These are phyloP conservation scores for Zaprionus kolodkinae DNA, from an alignment of 1,140 invertebrate genomes.

Conservation along the genomic window DNA sequence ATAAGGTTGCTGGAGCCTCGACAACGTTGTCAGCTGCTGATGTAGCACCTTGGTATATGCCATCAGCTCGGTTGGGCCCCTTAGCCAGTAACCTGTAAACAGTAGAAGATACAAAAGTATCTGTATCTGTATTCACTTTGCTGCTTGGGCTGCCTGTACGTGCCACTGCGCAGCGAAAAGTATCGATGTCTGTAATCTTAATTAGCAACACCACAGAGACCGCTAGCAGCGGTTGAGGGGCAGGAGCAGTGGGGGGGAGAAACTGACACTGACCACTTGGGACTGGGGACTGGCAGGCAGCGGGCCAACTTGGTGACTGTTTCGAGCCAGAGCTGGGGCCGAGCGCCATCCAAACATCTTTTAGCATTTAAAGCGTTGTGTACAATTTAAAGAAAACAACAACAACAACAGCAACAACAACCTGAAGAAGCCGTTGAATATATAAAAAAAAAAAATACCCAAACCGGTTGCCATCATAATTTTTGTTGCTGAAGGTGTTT, in stretches of 20 bases:
- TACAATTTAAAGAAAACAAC: constrained; percentile 43
- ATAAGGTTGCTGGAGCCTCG: constrained; percentile 57
- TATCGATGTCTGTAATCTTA: constrained; percentile 82
- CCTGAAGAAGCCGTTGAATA: constrained; percentile 45
- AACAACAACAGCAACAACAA: constrained; percentile 27
- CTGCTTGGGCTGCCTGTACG: constrained; percentile 44
- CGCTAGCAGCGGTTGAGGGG: constrained; percentile 1
- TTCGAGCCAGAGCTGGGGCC: constrained; percentile 4
- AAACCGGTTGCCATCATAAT: constrained; percentile 71
- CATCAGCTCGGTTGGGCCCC: constrained; percentile 23
- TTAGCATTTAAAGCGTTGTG: constrained; percentile 74
- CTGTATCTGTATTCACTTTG: constrained; percentile 39
- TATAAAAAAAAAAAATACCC: constrained; percentile 26
- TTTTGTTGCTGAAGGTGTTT: constrained; percentile 69
- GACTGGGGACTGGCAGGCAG: not conserved
- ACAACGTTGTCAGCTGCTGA: constrained; percentile 67
- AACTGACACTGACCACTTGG: not conserved
- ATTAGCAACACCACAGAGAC: constrained; percentile 75
- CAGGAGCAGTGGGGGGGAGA: constrained; percentile 5
- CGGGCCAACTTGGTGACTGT: constrained; percentile 6
- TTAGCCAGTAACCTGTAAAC: not conserved
- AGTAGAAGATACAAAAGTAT: constrained; percentile 2
- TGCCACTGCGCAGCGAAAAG: constrained; percentile 76
- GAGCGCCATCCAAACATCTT: constrained; percentile 67
- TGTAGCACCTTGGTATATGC: constrained; percentile 60